A percentile compares a stretch with the other conserved stretches of the same genome.
Conservation (phyloP, 1,140 invertebrate genomes). For the Armadillidium nasatum region DNA sequence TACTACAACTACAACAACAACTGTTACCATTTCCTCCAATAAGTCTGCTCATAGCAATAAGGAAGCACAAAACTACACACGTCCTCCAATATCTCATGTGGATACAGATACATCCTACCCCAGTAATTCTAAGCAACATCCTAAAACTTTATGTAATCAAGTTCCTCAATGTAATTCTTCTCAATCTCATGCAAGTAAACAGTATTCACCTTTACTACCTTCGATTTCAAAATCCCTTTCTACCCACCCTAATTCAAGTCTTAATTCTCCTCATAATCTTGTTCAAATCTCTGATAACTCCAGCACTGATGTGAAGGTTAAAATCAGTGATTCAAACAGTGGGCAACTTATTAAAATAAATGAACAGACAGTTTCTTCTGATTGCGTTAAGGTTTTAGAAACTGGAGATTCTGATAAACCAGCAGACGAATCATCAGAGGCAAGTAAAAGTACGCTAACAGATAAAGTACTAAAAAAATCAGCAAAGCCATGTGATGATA, state of each 20-base stretch:
- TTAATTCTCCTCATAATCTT: no score
- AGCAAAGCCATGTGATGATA: slow-evolving; percentile 16
- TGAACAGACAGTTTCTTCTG: not conserved
- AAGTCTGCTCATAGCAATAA: not conserved
- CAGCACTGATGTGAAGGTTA: no score
- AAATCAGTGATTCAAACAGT: no score
- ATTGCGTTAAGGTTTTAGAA: not conserved
- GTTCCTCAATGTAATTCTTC: no score
- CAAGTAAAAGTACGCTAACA: not conserved
- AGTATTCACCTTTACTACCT: no score
- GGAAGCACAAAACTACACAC: not conserved
- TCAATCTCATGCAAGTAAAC: no score
- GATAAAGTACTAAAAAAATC: slow-evolving; percentile 22
- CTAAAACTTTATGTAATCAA: not conserved
- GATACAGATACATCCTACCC: not conserved
- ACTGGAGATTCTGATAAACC: not conserved
- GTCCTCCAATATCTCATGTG: not conserved
- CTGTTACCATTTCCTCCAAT: not conserved
- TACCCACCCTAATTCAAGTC: no score
- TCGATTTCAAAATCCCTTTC: no score
- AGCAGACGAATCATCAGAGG: not conserved
- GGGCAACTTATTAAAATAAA: no score
- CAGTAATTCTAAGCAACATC: slow-evolving; percentile 12
- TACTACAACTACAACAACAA: no score
- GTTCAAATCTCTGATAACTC: no score